A percentile compares a stretch with the other conserved stretches of the same genome.
Evolutionary conservation across 2,797 vertebrate species (phyloP).

Genomic region (Antennarius maculatus): DNA sequence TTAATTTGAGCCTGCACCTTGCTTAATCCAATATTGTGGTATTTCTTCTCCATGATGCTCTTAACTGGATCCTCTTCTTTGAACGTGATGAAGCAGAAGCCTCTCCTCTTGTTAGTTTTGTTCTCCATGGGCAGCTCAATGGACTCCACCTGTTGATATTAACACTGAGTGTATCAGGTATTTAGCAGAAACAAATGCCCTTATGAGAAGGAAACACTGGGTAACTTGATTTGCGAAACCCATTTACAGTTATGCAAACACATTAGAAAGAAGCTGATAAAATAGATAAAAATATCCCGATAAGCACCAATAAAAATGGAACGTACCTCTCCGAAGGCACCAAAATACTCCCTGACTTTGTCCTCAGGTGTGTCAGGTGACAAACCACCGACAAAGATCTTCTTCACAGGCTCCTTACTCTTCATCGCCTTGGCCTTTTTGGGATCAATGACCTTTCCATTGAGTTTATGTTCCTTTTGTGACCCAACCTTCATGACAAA

Average conservation of each 20-base stretch:
- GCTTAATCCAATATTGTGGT: slow-evolving; percentile 97
- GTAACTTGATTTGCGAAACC: neutral
- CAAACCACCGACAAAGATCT: slow-evolving; percentile 98
- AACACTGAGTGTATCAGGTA: neutral
- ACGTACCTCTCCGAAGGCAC: slow-evolving; percentile 93
- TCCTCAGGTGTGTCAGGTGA: slow-evolving; percentile 98
- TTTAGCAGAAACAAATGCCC: neutral
- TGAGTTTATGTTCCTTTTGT: slow-evolving; percentile 98
- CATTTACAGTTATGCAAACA: neutral
- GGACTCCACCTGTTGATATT: slow-evolving; percentile 88
- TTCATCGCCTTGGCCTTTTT: slow-evolving; percentile 99
- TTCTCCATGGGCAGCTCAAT: slow-evolving; percentile 99
- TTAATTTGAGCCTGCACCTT: slow-evolving; percentile 82
- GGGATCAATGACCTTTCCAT: slow-evolving; percentile 98
- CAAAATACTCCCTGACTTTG: slow-evolving; percentile 97
- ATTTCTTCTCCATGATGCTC: slow-evolving; percentile 99
- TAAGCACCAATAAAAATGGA: neutral
- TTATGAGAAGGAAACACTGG: neutral
- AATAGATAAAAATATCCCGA: neutral
- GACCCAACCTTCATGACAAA: slow-evolving; percentile 85
- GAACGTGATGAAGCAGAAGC: slow-evolving; percentile 99
- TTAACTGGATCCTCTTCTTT: slow-evolving; percentile 97
- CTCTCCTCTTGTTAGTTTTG: slow-evolving; percentile 97
- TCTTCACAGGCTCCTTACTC: slow-evolving; percentile 97
- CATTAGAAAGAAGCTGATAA: neutral